Base-by-base conservation (phyloP, 1,140 invertebrate species). In the Thalassaphorura encarpata region DNA sequence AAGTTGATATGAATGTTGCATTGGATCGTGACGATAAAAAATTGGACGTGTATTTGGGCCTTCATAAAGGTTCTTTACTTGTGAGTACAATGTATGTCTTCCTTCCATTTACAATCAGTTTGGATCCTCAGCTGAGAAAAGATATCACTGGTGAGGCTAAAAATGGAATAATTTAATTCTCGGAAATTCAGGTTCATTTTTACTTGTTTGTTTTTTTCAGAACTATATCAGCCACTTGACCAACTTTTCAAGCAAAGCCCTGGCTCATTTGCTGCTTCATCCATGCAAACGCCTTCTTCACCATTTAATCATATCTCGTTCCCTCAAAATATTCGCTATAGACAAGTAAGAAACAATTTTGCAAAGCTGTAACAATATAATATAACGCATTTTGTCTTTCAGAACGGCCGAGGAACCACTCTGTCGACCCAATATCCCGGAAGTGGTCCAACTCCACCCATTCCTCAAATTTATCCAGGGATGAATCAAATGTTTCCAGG, bases 101-200 rank as follows among this genome's bases (percentile, higher is more conserved):
- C 69, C 72, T 97, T 46, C 93, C 93, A 0, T 97, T 96, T 68
- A 96, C 92, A 15, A 96, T 97, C 54, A 97, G 96, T 72, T 73
- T 97, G 18, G 93, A 97, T 77, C 94, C 93, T 0, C 96, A 93
- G 68, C 82, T 97, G 19, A 85, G 91, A 66, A 96, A 96, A 75
- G 85, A 92, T 27, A 91, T 96, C 36, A 91, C 92, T 81, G 88
- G 87, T 87, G 73, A 18, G 6, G 8, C 21, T 6, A 45, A 11
- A 51, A 40, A 40, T 8, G 16, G 18, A 16, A 15, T 2, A 28
- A 40, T 19, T 23, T 24, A 1, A 23, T 36, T 26, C 3, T 3
- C 26, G 42, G 18, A 45, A 52, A 52, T 15, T 24, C 33, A 28
- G 23, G 0, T 28, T 3, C 21, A 27, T 18, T 15, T 8, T 21